A percentile compares a stretch with the other conserved stretches of the same genome.
Conservation (phyloP, 2,888 invertebrate species). For the Parnassius orleans region DNA sequence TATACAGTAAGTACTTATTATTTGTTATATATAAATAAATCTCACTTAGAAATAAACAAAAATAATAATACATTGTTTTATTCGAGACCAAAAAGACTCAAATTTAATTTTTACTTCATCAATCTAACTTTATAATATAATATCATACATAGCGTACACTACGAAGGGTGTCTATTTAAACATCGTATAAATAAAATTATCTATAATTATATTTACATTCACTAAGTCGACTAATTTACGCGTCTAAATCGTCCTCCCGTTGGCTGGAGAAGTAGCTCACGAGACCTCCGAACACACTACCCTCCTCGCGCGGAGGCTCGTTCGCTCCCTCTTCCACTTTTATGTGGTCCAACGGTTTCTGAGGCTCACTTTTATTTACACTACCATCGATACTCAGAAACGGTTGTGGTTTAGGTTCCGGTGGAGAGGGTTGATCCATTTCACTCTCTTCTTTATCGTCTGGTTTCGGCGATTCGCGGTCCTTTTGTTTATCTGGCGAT, state of each 20-base stretch:
- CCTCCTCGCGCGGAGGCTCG: slow-evolving; percentile 73
- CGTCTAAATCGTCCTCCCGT: slow-evolving; percentile 92
- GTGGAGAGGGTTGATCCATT: slow-evolving; percentile 26
- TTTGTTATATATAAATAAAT: slow-evolving; percentile 76
- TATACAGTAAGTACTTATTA: slow-evolving; percentile 78
- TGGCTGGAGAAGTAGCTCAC: slow-evolving; percentile 96
- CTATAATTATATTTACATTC: slow-evolving; percentile 54
- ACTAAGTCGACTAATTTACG: slow-evolving; percentile 39
- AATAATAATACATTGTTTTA: slow-evolving; percentile 71
- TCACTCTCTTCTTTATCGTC: slow-evolving; percentile 29
- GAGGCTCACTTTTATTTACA: slow-evolving; percentile 29
- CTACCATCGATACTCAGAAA: slow-evolving; percentile 29
- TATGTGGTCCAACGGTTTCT: slow-evolving; percentile 22
- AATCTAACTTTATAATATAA: slow-evolving; percentile 47
- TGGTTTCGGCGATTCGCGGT: slow-evolving; percentile 13
- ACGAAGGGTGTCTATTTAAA: slow-evolving; percentile 34
- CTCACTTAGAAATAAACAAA: slow-evolving; percentile 77
- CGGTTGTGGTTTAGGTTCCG: slow-evolving; percentile 33
- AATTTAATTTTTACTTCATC: slow-evolving; percentile 50
- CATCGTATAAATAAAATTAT: slow-evolving; percentile 57
- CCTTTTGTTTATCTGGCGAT: slow-evolving; percentile 16
- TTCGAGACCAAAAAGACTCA: slow-evolving; percentile 76
- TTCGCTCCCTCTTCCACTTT: slow-evolving; percentile 21
- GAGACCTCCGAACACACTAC: slow-evolving; percentile 92
- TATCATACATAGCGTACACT: slow-evolving; percentile 58